These are phyloP conservation scores for Bradysia coprophila DNA, from an alignment of 1,140 invertebrate genomes.

Conservation along the genomic window DNA sequence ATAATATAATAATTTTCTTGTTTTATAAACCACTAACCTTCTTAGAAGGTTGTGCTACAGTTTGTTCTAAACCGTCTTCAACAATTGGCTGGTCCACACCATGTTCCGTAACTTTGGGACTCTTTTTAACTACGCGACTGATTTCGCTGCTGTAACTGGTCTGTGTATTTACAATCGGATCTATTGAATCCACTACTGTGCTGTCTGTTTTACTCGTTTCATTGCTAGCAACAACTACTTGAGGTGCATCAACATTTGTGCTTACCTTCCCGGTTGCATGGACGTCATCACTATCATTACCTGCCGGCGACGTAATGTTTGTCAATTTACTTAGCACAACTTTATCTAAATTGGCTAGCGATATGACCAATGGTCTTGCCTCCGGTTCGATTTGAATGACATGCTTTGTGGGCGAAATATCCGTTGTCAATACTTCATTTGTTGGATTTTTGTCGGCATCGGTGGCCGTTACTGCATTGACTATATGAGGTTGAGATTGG, in stretches of 20 bases:
- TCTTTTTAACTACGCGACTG: background rate
- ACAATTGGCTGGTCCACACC: no score
- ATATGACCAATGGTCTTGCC: slow-evolving; percentile 23
- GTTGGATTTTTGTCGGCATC: background rate
- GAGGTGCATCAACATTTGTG: background rate
- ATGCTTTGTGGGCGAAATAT: slow-evolving; percentile 4
- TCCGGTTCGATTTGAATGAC: slow-evolving; percentile 18
- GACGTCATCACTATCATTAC: background rate
- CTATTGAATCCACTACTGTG: background rate
- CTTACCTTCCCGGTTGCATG: background rate
- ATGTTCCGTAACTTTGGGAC: background rate
- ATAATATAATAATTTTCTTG: no score
- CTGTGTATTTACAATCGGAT: slow-evolving; percentile 1
- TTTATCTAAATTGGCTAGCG: slow-evolving; percentile 24
- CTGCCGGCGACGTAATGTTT: background rate
- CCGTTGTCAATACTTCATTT: background rate
- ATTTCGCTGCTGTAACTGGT: slow-evolving; percentile 5
- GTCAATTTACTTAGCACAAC: slow-evolving; percentile 16
- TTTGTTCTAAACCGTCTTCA: no score
- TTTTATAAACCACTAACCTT: background rate
- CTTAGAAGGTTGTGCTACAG: no score
- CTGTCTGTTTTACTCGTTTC: background rate
- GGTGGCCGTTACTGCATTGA: background rate
- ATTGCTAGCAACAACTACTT: background rate
- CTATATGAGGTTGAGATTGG: no score